Evolutionary conservation across 2,888 invertebrate genomes (phyloP), one percentile per base, ranked within the genome.

Genomic region (Thymelicus acteon): DNA sequence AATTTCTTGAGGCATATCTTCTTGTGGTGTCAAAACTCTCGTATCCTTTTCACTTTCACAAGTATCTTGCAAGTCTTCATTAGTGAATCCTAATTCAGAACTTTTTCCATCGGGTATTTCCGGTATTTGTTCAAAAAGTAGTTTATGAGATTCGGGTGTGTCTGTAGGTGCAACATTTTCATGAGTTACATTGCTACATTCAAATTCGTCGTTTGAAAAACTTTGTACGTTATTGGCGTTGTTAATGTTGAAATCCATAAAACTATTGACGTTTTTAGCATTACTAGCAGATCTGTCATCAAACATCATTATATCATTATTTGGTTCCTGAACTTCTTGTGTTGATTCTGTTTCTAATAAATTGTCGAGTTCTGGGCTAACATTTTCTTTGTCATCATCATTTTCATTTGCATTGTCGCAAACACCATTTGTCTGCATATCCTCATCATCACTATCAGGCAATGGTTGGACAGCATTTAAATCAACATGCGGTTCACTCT

Each of bases 391-490:
- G 44, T 91, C 88, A 70, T 78, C 77, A 71, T 81, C 83, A 13
- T 60, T 64, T 44, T 81, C 83, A 13, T 60, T 64, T 44, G 63
- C 60, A 71, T 77, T 80, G 71, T 85, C 82, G 78, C 79, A 80
- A 72, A 79, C 77, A 39, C 89, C 92, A 73, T 91, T 92, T 67
- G 84, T 66, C 73, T 87, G 79, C 79, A 85, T 76, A 49, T 90
- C 92, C 61, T 93, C 92, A 75, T 95, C 94, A 70, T 95, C 95
- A 76, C 91, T 90, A 75, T 94, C 93, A 0, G 95, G 95, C 61
- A 95, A 80, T 19, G 87, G 79, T 76, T 95, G 95, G 31, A 95
- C 95, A 74, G 95, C 94, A 81, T 95, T 95, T 40, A 95, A 89
- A 83, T 95, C 95, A 60, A 95, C 94, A 60, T 90, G 91, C 78